Evolutionary conservation across 2,797 vertebrate genomes (phyloP), one percentile per base, ranked within the genome.

Genomic region (Galaxias olidus): DNA sequence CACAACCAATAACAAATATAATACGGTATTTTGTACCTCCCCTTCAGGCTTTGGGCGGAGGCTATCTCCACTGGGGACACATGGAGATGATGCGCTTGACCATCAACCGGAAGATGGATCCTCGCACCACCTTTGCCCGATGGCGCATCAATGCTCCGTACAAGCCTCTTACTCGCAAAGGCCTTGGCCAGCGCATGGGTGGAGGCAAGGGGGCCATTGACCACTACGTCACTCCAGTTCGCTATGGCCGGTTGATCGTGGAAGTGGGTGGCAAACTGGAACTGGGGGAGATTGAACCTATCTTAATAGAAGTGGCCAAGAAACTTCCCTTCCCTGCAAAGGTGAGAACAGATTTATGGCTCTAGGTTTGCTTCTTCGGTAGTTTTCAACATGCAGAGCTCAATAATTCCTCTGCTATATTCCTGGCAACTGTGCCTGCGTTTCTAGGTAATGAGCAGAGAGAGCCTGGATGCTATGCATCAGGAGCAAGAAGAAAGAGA

Each of bases 31-130:
- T 7, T 64, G 10, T 3, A 60, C 13, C 0, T 11, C 45, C 15
- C 8, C 18, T 41, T 0, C 75, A 98, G 97, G 97, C 98, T 0
- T 7, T 98, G 72, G 95, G 95, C 55, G 97, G 97, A 0, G 98
- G 98, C 0, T 99, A 96, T 83, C 87, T 99, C 30, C 95, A 90
- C 8, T 98, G 94, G 94, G 96, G 96, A 53, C 97, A 99, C 87
- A 85, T 98, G 1, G 98, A 99, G 85, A 98, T 99, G 96, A 98
- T 98, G 14, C 94, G 97, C 59, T 80, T 99, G 52, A 96, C 93
- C 0, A 86, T 98, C 68, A 97, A 94, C 62, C 94, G 96, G 10
- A 83, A 84, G 64, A 90, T 98, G 74, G 91, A 98, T 19, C 46
- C 93, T 47, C 89, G 70, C 41, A 92, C 80, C 8, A 97, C 93